Conservation (phyloP, 37 sponge, comb jelly and placozoan species). For the Dysidea cf. avara region DNA sequence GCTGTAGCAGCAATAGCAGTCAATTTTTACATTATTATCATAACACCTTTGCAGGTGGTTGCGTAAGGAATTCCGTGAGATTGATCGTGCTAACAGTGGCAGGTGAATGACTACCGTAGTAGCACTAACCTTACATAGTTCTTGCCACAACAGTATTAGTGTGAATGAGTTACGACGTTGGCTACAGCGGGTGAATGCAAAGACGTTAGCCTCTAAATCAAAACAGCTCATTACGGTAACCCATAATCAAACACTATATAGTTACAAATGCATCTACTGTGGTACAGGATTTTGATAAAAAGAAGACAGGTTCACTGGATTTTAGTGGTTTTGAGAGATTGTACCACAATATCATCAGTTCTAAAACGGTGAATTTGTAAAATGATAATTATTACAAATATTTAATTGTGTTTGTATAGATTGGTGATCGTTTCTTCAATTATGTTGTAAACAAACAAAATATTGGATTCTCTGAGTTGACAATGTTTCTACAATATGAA, state of each 20-base stretch:
- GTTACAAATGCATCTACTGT: too few relatives aligned
- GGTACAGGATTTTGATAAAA: conserved; percentile 65
- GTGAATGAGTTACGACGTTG: conserved; percentile 47
- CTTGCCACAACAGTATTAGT: conserved; percentile 39
- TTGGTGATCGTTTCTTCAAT: conserved; percentile 59
- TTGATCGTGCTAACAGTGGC: conserved; percentile 57
- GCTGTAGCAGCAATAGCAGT: neutral
- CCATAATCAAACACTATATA: too few relatives aligned
- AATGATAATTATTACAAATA: neutral
- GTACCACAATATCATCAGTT: conserved; percentile 53
- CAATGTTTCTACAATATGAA: conserved; percentile 54
- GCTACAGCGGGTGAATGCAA: conserved; percentile 43
- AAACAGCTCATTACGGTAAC: conserved; percentile 43
- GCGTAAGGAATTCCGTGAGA: conserved; percentile 68
- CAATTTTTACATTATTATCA: neutral
- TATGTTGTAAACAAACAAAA: conserved; percentile 50
- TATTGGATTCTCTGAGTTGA: conserved; percentile 55
- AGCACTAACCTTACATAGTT: neutral
- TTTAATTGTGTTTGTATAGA: neutral
- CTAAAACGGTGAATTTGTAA: conserved; percentile 36
- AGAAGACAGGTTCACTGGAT: conserved; percentile 37
- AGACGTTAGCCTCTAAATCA: conserved; percentile 15
- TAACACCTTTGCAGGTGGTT: conserved; percentile 72
- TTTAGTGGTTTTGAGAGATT: conserved; percentile 66
- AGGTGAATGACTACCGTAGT: conserved; percentile 11